Conservation (phyloP, 2,113 vertebrate species). For the Notarius quadriscutis region DNA sequence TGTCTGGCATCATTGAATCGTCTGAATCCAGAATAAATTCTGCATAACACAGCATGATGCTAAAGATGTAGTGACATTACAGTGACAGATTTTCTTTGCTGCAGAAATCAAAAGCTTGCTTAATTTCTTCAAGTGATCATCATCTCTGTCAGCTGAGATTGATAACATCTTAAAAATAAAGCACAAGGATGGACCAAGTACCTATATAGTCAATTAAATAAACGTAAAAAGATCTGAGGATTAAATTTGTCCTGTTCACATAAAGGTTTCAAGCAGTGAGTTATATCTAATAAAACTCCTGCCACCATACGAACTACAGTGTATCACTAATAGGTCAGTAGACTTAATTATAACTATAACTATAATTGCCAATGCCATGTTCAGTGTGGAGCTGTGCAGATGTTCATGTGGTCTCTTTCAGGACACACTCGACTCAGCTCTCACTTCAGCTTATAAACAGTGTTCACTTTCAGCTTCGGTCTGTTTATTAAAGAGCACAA, state of each 20-base stretch:
- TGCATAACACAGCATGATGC: background rate
- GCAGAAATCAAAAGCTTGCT: background rate
- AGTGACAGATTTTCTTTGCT: background rate
- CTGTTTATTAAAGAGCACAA: background rate
- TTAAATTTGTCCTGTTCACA: background rate
- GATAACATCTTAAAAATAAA: background rate
- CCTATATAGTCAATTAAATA: background rate
- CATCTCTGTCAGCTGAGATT: background rate
- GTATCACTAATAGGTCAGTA: background rate
- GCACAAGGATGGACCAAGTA: background rate
- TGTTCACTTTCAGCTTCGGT: background rate
- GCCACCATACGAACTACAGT: background rate
- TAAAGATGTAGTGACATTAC: background rate
- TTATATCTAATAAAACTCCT: background rate
- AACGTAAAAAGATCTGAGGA: background rate
- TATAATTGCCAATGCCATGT: conserved; percentile 1
- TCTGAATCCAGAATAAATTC: background rate
- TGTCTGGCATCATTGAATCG: background rate
- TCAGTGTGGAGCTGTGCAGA: background rate
- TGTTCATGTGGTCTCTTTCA: background rate
- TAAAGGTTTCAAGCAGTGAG: background rate
- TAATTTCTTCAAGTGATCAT: background rate
- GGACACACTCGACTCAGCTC: background rate
- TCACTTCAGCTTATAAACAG: background rate
- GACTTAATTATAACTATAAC: background rate